Evolutionary conservation across 2,888 invertebrate genomes (phyloP).

Genomic region (Coenonympha glycerion): DNA sequence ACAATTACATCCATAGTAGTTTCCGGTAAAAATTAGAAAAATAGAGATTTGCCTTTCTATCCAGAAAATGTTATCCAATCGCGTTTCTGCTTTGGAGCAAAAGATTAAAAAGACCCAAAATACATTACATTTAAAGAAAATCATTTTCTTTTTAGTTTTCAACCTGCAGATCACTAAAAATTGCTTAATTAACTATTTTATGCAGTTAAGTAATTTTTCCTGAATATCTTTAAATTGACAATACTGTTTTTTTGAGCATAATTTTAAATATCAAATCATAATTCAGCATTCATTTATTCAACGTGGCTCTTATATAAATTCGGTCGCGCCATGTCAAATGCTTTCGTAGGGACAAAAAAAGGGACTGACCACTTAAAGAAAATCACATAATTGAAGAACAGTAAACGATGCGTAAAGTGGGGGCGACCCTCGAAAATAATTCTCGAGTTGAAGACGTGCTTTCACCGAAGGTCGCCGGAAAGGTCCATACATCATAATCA

Average conservation of each 20-base stretch:
- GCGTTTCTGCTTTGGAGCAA: too few species aligned
- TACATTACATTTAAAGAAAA: too few species aligned
- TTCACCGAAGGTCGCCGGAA: conserved; percentile 55
- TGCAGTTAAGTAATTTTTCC: conserved; percentile 1
- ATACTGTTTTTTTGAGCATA: conserved; percentile 6
- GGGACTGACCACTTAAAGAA: conserved; percentile 69
- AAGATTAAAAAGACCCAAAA: too few species aligned
- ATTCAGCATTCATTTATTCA: conserved; percentile 10
- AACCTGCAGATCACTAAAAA: too few species aligned
- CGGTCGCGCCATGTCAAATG: conserved; percentile 21
- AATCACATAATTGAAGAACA: conserved; percentile 75
- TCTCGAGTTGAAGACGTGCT: conserved; percentile 52
- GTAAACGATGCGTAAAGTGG: conserved; percentile 71
- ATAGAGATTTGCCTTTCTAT: too few species aligned
- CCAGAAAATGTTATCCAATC: too few species aligned
- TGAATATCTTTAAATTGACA: conserved; percentile 8
- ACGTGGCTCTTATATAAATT: conserved; percentile 17
- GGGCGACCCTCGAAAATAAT: conserved; percentile 50
- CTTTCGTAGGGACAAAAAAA: conserved; percentile 45
- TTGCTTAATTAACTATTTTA: not conserved
- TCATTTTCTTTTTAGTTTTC: too few species aligned
- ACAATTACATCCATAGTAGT: too few species aligned
- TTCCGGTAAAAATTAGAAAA: too few species aligned
- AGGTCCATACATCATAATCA: conserved; percentile 61
- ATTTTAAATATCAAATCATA: conserved; percentile 10